phyloP scores from a whole-genome alignment of 2,113 vertebrate genomes.

The Apteryx owenii region DNA sequence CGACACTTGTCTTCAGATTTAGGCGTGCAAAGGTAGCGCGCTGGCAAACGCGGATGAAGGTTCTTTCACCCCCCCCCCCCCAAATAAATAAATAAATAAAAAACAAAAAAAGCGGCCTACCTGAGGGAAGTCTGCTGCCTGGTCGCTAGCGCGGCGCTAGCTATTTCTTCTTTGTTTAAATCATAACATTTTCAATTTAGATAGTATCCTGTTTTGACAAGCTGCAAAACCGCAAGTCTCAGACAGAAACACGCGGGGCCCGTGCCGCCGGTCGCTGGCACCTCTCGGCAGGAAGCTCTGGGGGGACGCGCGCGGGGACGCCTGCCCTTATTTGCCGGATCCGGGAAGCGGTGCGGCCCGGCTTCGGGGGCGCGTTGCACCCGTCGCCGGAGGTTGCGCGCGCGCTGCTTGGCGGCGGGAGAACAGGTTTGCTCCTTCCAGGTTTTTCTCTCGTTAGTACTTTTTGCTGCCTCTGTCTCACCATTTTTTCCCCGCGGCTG shows the following conservation, averaged over 20 bases:
- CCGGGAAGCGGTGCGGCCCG: too few relatives aligned
- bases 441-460: too few relatives aligned
- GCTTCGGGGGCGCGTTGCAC: too few relatives aligned
- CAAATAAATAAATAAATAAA: background rate
- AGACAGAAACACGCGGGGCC: conserved; percentile 57
- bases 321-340: background rate
- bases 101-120: conserved; percentile 65
- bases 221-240: conserved; percentile 85
- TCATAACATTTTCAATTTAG: conserved; percentile 75
- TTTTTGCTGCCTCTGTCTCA: too few relatives aligned
- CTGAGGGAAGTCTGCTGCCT: conserved; percentile 51
- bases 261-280: conserved; percentile 67
- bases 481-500: too few relatives aligned
- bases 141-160: conserved; percentile 72
- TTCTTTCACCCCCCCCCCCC: background rate
- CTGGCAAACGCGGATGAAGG: conserved; percentile 66
- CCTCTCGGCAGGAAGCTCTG: conserved; percentile 78
- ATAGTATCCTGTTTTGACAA: conserved; percentile 91
- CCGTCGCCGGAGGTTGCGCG: too few relatives aligned
- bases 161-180: conserved; percentile 66
- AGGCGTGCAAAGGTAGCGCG: conserved; percentile 76
- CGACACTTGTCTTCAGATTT: conserved; percentile 73
- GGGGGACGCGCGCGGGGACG: background rate
- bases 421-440: too few relatives aligned
- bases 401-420: too few relatives aligned